Base-by-base conservation (phyloP, 35 echinoderm and acorn worm genomes). In the Apostichopus parvimensis region DNA sequence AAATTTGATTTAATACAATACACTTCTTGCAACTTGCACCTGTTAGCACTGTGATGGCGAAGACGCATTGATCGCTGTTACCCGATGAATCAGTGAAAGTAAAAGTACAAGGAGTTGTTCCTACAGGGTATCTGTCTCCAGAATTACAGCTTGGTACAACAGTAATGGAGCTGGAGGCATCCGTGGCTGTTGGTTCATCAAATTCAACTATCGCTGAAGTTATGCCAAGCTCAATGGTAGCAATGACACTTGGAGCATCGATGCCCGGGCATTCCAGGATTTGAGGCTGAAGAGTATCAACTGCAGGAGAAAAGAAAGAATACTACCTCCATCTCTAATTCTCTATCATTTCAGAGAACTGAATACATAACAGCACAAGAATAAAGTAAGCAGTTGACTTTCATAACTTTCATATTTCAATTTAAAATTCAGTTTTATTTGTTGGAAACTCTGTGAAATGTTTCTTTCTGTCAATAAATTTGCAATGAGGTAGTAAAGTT, bases 81-180 rank as follows among this genome's bases (percentile, higher is more conserved):
- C 80, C 53, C 55, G 80, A 83, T 6, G 45, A 6, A 57, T 83
- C 80, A 20, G 80, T 83, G 80, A 83, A 83, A 83, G 52, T 83
- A 57, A 55, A 54, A 13, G 53, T 56, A 55, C 80, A 83, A 20
- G 53, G 4, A 83, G 80, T 83, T 20, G 10, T 57, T 15, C 80
- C 80, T 56, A 83, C 80, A 83, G 80, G 45, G 52, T 18, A 83
- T 13, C 52, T 83, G 52, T 58, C 80, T 56, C 80, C 80, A 20
- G 80, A 83, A 8, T 21, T 28, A 55, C 80, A 83, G 53, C 7
- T 83, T 56, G 80, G 11, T 13, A 14, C 53, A 4, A 56, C 80
- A 14, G 56, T 83, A 56, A 83, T 11, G 17, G 17, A 20, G 53
- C 18, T 54, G 6, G 80, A 83, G 7, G 56, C 56, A 57, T 83